phyloP scores from a whole-genome alignment of 2,797 vertebrate species.

The Pantherophis vulpinus region DNA sequence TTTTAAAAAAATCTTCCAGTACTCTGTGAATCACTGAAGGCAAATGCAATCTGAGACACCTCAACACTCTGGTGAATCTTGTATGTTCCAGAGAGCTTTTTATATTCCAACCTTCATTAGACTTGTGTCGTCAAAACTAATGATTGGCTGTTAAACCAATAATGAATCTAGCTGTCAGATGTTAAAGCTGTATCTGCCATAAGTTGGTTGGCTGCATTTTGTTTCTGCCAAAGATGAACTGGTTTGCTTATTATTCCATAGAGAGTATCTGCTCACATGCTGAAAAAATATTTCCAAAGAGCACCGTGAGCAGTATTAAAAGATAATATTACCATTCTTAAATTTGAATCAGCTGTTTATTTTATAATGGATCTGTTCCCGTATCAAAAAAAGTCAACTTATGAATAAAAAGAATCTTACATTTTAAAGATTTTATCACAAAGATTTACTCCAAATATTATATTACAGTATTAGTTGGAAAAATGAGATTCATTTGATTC shows the following conservation, averaged over 20 bases:
- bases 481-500: background rate
- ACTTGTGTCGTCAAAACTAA: conserved; percentile 90
- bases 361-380: conserved; percentile 48
- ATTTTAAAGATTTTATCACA: background rate
- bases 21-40: conserved; percentile 65
- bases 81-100: conserved; percentile 91
- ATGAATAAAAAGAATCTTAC: conserved; percentile 15
- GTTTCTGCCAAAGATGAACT: conserved; percentile 75
- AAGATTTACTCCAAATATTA: conserved; percentile 18
- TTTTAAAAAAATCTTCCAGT: conserved; percentile 51
- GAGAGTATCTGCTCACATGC: conserved; percentile 64
- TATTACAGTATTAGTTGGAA: background rate
- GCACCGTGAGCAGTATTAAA: conserved; percentile 58
- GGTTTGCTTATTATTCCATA: conserved; percentile 69
- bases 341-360: conserved; percentile 35
- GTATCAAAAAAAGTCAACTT: background rate
- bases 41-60: conserved; percentile 71
- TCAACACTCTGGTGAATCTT: conserved; percentile 85
- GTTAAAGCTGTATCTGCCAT: conserved; percentile 82
- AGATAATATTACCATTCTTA: conserved; percentile 64
- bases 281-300: conserved; percentile 62
- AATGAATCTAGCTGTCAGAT: conserved; percentile 93
- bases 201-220: conserved; percentile 80
- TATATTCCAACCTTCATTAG: conserved; percentile 93
- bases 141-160: conserved; percentile 94